Base-by-base conservation (phyloP, 2,113 vertebrate genomes). In the Eptesicus fuscus region DNA sequence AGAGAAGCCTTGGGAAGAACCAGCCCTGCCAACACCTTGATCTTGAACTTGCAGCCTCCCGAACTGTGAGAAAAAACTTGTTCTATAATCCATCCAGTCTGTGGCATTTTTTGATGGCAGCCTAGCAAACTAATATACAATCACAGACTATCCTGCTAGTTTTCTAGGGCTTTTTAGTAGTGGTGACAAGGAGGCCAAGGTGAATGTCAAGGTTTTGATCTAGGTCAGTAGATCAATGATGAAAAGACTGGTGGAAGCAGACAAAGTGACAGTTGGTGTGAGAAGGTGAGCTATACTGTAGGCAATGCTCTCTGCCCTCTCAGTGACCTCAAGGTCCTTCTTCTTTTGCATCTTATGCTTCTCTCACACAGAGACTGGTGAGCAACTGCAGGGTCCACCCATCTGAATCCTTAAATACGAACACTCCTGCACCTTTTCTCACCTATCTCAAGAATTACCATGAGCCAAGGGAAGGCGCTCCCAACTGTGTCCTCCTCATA, bases 311-410 rank as follows among this genome's bases (percentile, higher is more conserved):
- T 56, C 61, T 59, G 13, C 61, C n/a, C 37, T 40, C 79, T 76
- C 67, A 1, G 73, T 5, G 1, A 63, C 11, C 17, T 35, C 77
- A 44, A 30, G 53, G 65, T 51, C 7, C 37, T 77, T 61, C 49
- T 65, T 4, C 28, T 42, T 30, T 13, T 11, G 80, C 25, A 7
- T 32, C 47, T 42, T 23, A 30, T 20, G 56, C n/a, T 51, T 44
- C 17, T 53, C 90, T 71, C 23, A 70, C 83, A 23, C 30, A 44
- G 30, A 4, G 35, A 63, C 63, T 9, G 0, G 25, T 22, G 51
- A 86, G 35, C 49, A 35, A n/a, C 3, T 8, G 20, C 28, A 18
- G 0, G 2, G 8, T 30, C 25, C 1, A 0, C 9, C 14, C 74
- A 10, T 2, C 20, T 49, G 69, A 7, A 70, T 3, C 59, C 80